Conservation (phyloP, 53 echinoderm and acorn worm species). For the Hippasteria phrygiana region DNA sequence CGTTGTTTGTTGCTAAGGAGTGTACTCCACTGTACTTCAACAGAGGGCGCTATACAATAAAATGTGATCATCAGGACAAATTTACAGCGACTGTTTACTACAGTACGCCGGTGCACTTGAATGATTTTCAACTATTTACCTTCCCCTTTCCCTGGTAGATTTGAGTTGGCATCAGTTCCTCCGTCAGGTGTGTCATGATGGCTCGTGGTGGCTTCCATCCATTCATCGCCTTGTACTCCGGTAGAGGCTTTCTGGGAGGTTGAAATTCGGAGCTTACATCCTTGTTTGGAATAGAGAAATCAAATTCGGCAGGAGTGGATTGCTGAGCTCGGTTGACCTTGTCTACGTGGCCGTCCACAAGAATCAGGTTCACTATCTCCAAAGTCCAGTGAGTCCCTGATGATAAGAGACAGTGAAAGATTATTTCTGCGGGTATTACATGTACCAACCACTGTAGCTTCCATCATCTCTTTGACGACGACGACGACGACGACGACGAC, state of each 20-base stretch:
- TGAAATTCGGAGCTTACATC: not conserved
- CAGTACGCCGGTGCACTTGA: too few relatives aligned
- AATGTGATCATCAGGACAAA: too few relatives aligned
- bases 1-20: too few relatives aligned
- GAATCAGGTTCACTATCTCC: constrained; percentile 39
- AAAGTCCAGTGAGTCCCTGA: constrained; percentile 44
- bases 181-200: constrained; percentile 54
- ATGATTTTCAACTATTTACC: too few relatives aligned
- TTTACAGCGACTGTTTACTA: too few relatives aligned
- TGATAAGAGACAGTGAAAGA: too few relatives aligned
- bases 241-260: not conserved
- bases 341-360: constrained; percentile 10
- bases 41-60: too few relatives aligned
- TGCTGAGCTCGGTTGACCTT: constrained; percentile 1
- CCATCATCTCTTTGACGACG: too few relatives aligned
- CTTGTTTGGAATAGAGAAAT: not conserved
- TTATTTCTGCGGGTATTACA: too few relatives aligned
- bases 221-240: not conserved
- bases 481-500: too few relatives aligned
- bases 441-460: too few relatives aligned
- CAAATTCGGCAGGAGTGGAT: constrained; percentile 25
- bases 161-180: constrained; percentile 39
- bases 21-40: too few relatives aligned
- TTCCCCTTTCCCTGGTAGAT: constrained; percentile 46
- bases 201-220: constrained; percentile 45